A percentile compares a stretch with the other conserved stretches of the same genome.
Conservation (phyloP, 2,113 vertebrate genomes). For the Aix galericulata region DNA sequence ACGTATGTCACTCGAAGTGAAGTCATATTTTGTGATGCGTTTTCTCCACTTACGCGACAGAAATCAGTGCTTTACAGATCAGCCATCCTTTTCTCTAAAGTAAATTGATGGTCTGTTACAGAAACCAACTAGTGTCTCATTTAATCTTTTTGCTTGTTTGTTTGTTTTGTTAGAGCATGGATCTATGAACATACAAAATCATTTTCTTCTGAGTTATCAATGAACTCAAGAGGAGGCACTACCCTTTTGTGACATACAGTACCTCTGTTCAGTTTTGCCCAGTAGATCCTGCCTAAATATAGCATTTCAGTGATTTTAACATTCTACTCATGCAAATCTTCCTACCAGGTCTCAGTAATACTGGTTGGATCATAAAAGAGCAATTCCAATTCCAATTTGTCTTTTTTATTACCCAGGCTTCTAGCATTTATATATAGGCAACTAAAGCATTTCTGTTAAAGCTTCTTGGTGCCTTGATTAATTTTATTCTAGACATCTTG, state of each 20-base stretch:
- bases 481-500: conserved; percentile 44
- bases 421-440: background rate
- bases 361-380: background rate
- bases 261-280: background rate
- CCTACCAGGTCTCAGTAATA: background rate
- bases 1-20: background rate
- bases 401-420: conserved; percentile 44
- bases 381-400: conserved; percentile 37
- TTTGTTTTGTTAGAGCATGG: background rate
- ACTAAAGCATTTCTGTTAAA: conserved; percentile 9
- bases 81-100: background rate
- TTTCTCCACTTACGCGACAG: background rate
- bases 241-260: background rate
- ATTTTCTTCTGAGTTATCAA: background rate
- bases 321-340: conserved; percentile 19
- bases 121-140: background rate
- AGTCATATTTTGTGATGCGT: background rate
- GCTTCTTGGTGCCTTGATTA: conserved; percentile 24
- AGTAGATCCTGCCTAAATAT: background rate
- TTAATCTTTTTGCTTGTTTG: background rate
- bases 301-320: background rate
- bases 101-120: background rate
- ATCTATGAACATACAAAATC: background rate
- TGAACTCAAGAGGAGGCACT: background rate
- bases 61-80: background rate